Conservation (phyloP, 2,113 vertebrate genomes). For the Zosterops borbonicus region DNA sequence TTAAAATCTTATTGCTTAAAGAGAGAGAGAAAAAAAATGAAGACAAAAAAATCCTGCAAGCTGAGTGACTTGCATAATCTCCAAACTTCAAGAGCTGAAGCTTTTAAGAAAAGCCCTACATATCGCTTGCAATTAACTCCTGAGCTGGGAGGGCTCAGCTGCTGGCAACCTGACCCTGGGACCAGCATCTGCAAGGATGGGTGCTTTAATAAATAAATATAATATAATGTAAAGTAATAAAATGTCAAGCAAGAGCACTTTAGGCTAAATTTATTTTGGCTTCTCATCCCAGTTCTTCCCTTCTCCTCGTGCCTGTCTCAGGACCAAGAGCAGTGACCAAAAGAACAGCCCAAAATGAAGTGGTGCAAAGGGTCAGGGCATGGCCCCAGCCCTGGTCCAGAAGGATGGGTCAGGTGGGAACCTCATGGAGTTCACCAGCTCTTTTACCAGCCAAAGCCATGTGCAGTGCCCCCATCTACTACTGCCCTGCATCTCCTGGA, state of each 20-base stretch:
- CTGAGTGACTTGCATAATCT: constrained; percentile 56
- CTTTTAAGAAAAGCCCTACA: constrained; percentile 41
- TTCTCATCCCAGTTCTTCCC: background rate
- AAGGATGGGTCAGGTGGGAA: background rate
- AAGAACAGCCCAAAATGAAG: background rate
- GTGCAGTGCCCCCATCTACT: background rate
- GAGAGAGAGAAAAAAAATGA: background rate
- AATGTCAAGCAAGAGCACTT: background rate
- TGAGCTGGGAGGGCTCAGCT: background rate
- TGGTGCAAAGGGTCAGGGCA: background rate
- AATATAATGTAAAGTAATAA: background rate
- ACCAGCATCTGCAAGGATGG: background rate
- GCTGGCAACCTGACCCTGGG: background rate
- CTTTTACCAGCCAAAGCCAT: background rate
- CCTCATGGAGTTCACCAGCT: background rate
- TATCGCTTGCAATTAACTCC: background rate
- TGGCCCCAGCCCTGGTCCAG: background rate
- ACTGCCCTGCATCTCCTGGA: background rate
- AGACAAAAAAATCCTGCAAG: constrained; percentile 21
- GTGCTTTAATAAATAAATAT: background rate
- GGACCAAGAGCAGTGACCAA: background rate
- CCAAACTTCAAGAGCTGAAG: constrained; percentile 27
- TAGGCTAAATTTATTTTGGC: background rate
- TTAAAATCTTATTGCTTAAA: constrained; percentile 36
- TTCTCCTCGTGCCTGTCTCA: accelerated